Percentiles rank a stretch among this genome's conserved stretches.
These are phyloP conservation scores for Bucorvus abyssinicus DNA, from an alignment of 2,797 vertebrate species.

Conservation along the genomic window DNA sequence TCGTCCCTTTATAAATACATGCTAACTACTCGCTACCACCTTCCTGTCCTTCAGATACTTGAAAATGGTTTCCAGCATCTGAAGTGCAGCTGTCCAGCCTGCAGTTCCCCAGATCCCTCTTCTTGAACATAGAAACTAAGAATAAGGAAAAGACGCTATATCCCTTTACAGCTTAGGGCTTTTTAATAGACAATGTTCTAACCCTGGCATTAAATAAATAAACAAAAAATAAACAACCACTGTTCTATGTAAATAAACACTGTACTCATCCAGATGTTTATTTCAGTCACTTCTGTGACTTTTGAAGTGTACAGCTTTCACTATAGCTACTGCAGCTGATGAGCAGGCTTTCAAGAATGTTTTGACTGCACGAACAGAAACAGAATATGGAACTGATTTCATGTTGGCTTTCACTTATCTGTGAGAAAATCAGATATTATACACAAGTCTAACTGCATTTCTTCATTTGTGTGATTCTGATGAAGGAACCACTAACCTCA, in stretches of 20 bases:
- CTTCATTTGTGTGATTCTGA: neutral
- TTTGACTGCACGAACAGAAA: neutral
- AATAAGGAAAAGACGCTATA: too few relatives aligned
- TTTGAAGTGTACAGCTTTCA: neutral
- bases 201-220: neutral
- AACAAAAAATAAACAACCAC: neutral
- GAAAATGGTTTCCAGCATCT: neutral
- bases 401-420: neutral
- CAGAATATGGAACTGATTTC: neutral
- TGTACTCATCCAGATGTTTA: neutral
- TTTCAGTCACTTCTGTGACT: neutral
- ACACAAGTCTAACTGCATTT: neutral
- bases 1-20: neutral
- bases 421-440: neutral
- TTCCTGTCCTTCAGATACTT: neutral
- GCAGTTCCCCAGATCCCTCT: neutral
- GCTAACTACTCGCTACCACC: neutral
- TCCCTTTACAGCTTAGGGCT: neutral
- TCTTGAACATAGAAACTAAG: too few relatives aligned
- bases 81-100: neutral
- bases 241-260: neutral
- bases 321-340: neutral
- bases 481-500: neutral
- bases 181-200: neutral
- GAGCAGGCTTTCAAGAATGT: neutral